These are phyloP conservation scores for Uria lomvia DNA, from an alignment of 2,113 vertebrate species.

Conservation along the genomic window DNA sequence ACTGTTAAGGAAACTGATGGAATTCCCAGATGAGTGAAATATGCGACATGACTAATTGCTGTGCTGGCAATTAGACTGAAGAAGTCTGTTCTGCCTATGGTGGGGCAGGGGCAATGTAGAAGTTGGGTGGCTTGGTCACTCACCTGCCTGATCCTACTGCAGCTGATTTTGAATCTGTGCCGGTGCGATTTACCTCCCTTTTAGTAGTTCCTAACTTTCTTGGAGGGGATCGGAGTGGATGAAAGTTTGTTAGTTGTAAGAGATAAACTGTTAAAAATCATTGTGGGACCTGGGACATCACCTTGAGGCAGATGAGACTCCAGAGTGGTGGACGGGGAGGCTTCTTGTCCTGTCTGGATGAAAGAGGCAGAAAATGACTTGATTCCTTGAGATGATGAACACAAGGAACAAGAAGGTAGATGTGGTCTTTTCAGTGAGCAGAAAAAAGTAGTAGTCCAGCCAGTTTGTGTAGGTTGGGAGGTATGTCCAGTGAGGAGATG, in stretches of 20 bases:
- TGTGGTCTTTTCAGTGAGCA: neutral
- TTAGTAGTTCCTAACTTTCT: neutral
- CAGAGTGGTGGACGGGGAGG: neutral
- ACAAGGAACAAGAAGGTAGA: neutral
- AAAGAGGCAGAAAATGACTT: neutral
- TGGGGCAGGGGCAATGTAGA: neutral
- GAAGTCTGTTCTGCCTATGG: accelerated
- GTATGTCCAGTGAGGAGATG: neutral
- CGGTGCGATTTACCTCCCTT: neutral
- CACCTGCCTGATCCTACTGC: neutral
- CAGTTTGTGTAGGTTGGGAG: neutral
- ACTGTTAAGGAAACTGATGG: neutral
- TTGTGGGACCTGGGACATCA: neutral
- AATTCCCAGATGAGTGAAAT: neutral
- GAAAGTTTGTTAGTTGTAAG: neutral
- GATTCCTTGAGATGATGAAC: neutral
- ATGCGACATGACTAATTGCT: neutral
- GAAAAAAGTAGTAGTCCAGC: neutral
- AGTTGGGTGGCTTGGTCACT: neutral
- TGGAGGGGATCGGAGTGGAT: neutral
- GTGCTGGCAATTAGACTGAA: neutral
- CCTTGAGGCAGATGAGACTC: neutral
- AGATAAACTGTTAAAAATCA: neutral
- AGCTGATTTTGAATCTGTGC: neutral
- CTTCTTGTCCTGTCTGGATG: neutral